A percentile compares a stretch with the other conserved stretches of the same genome.
phyloP scores from a whole-genome alignment of 1,140 invertebrate genomes.

The Cydia amplana region DNA sequence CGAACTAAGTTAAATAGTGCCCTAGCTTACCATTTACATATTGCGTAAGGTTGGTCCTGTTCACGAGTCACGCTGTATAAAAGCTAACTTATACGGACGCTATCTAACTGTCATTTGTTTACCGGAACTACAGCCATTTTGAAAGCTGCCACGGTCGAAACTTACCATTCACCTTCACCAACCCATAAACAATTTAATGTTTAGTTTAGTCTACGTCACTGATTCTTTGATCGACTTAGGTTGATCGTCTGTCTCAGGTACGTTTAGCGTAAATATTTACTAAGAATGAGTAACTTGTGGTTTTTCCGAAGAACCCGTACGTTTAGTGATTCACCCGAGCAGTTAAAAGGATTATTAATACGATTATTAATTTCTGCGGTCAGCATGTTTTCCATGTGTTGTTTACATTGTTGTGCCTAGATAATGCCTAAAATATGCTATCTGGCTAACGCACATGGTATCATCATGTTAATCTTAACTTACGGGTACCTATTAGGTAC shows the following conservation, averaged over 20 bases:
- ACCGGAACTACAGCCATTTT: constrained; percentile 2
- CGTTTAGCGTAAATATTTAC: constrained; percentile 17
- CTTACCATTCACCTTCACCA: background rate
- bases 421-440: background rate
- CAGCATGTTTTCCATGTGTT: background rate
- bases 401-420: background rate
- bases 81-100: no score
- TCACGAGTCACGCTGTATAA: no score
- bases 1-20: no score
- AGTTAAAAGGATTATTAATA: background rate
- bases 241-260: background rate
- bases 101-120: background rate
- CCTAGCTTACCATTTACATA: no score
- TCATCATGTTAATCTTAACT: no score
- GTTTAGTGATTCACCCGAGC: constrained; percentile 14
- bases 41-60: no score
- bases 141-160: background rate
- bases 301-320: constrained; percentile 13
- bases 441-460: no score
- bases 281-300: no score
- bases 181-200: background rate
- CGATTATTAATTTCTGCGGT: constrained; percentile 15
- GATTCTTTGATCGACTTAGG: background rate
- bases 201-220: background rate
- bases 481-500: no score